Evolutionary conservation across 2,888 invertebrate species (phyloP).

Genomic region (Seira ritae): DNA sequence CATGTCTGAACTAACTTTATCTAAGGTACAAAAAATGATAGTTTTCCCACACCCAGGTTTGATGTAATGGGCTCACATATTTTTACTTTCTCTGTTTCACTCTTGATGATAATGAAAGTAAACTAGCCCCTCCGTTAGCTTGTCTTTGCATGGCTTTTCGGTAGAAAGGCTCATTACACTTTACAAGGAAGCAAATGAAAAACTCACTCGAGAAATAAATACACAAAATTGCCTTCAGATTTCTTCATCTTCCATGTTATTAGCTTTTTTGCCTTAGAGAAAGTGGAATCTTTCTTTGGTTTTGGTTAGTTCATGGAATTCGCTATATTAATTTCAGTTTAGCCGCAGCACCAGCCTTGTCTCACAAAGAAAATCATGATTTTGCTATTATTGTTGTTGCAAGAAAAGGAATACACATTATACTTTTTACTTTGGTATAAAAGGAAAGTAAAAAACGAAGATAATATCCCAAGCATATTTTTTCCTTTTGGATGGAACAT

Average conservation of each 20-base stretch:
- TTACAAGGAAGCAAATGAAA: background rate
- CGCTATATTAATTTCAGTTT: background rate
- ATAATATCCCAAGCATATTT: background rate
- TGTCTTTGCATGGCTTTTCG: too few relatives aligned
- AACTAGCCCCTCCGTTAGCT: too few relatives aligned
- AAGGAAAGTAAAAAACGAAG: background rate
- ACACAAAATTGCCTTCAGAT: conserved; percentile 42
- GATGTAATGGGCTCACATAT: too few relatives aligned
- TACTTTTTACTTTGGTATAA: conserved; percentile 12
- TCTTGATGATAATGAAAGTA: too few relatives aligned
- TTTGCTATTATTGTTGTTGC: background rate
- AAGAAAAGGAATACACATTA: background rate
- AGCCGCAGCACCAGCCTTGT: background rate
- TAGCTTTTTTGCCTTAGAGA: background rate
- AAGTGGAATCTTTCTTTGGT: background rate
- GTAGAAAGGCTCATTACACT: conserved; percentile 13
- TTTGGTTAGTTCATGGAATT: background rate
- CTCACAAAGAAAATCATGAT: background rate
- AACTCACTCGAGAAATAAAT: background rate
- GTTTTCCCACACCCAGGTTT: too few relatives aligned
- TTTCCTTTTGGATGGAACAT: background rate
- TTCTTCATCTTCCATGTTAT: conserved; percentile 9
- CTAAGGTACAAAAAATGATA: too few relatives aligned
- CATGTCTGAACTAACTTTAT: too few relatives aligned
- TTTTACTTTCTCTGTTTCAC: too few relatives aligned